These are phyloP conservation scores for Protonemura montana DNA, from an alignment of 2,888 invertebrate genomes.

Conservation along the genomic window DNA sequence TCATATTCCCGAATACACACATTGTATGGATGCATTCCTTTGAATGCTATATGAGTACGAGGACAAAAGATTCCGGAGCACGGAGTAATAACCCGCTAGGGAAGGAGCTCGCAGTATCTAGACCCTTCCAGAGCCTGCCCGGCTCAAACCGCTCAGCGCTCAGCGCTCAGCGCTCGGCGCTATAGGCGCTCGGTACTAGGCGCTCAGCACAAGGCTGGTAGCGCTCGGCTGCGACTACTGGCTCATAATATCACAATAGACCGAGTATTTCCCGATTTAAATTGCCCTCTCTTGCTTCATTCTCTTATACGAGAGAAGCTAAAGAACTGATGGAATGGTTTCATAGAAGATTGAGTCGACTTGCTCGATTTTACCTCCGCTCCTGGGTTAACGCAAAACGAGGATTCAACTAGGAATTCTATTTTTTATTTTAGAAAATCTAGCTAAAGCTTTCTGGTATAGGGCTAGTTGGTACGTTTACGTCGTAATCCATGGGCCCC, in stretches of 20 bases:
- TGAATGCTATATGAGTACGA: background rate
- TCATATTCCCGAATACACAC: constrained; percentile 12
- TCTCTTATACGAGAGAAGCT: background rate
- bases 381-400: background rate
- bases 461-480: background rate
- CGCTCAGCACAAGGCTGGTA: background rate
- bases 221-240: background rate
- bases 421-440: background rate
- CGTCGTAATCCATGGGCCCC: background rate
- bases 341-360: background rate
- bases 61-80: background rate
- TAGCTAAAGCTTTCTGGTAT: background rate
- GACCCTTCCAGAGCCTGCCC: background rate
- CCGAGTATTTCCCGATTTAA: constrained; percentile 7
- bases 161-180: background rate
- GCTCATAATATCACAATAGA: constrained; percentile 12
- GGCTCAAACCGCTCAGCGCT: background rate
- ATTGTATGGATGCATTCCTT: constrained; percentile 12
- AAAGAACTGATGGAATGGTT: constrained; percentile 12
- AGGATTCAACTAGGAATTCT: background rate
- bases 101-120: background rate
- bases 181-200: too few species aligned
- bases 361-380: background rate
- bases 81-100: constrained; percentile 4
- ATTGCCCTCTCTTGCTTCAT: constrained; percentile 4